These are phyloP conservation scores for Sturnus vulgaris DNA, from an alignment of 2,113 vertebrate genomes.

Conservation along the genomic window DNA sequence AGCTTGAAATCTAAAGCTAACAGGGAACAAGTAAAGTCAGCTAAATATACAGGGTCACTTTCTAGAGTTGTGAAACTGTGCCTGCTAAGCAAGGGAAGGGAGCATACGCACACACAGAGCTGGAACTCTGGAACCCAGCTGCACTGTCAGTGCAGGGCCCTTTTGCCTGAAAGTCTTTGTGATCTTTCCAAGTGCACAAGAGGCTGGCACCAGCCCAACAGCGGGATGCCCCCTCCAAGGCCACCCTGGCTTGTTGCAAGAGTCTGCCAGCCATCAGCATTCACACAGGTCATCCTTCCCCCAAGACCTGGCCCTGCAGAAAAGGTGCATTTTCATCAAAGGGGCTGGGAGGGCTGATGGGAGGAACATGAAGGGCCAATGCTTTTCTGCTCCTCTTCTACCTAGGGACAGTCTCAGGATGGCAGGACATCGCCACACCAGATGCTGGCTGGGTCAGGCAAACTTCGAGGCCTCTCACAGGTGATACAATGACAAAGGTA, in stretches of 20 bases:
- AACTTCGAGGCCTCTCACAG: background rate
- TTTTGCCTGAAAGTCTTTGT: background rate
- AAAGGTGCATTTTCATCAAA: background rate
- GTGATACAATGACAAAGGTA: background rate
- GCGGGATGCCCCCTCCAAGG: background rate
- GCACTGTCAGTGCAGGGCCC: background rate
- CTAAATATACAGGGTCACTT: background rate
- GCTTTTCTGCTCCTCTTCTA: background rate
- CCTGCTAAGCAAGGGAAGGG: background rate
- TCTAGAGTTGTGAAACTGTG: background rate
- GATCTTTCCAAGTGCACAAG: background rate
- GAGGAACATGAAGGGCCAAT: fast-evolving
- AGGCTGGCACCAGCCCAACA: background rate
- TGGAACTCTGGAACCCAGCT: background rate
- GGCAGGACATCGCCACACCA: background rate
- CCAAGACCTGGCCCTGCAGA: background rate
- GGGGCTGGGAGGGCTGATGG: background rate
- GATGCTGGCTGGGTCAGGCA: background rate
- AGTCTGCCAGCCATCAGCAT: background rate
- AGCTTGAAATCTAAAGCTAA: background rate
- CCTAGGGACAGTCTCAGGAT: background rate
- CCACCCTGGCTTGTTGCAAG: background rate
- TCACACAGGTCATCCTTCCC: background rate
- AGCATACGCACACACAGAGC: background rate
- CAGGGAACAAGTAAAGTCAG: background rate